phyloP scores from a whole-genome alignment of 2,797 vertebrate species.

The Phylloscopus collybita region DNA sequence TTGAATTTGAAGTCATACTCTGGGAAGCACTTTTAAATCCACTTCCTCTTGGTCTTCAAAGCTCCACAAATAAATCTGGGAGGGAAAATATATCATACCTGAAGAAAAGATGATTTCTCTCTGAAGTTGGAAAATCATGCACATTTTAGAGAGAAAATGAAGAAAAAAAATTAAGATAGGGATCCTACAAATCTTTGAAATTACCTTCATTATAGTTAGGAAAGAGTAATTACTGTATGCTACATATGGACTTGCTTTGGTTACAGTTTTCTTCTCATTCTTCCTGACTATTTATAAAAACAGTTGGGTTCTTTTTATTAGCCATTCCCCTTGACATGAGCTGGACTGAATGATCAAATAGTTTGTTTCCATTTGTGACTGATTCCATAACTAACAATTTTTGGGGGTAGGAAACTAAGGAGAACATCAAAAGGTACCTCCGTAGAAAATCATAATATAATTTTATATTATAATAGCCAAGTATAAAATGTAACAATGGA shows the following conservation, averaged over 20 bases:
- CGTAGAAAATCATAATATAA: background rate
- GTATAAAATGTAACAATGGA: background rate
- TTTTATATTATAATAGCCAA: background rate
- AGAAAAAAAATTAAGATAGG: background rate
- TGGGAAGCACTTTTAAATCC: background rate
- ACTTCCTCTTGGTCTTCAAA: background rate
- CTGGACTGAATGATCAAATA: background rate
- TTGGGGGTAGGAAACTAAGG: background rate
- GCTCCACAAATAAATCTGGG: background rate
- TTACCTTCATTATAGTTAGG: background rate
- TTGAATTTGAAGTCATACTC: background rate
- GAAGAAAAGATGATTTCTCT: background rate
- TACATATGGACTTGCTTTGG: background rate
- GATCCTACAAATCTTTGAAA: background rate
- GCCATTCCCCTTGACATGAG: background rate
- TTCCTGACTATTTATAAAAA: background rate
- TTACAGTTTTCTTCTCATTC: background rate
- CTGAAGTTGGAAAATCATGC: background rate
- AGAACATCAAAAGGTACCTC: background rate
- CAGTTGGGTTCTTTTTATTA: background rate
- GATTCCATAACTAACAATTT: background rate
- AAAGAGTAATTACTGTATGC: background rate
- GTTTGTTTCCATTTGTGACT: background rate
- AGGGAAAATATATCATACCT: background rate
- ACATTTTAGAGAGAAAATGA: background rate